Conservation (phyloP, 1,140 invertebrate species). For the Achatina immaculata region DNA sequence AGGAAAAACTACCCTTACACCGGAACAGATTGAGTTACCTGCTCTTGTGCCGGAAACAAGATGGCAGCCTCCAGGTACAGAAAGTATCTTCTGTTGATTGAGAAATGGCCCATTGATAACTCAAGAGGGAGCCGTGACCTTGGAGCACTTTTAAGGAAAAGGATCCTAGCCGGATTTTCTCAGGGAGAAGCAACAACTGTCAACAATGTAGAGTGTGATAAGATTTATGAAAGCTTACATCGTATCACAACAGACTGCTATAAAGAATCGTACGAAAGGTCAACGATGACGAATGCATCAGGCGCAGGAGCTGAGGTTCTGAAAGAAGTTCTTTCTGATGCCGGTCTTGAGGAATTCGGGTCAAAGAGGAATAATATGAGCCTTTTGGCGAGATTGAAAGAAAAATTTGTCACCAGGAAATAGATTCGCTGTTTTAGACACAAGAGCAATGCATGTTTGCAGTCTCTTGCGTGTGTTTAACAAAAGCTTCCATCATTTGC, state of each 20-base stretch:
- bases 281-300: neutral
- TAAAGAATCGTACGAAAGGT: neutral
- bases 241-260: neutral
- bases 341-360: neutral
- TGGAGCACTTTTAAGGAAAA: neutral
- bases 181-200: neutral
- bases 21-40: no score
- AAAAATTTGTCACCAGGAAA: neutral
- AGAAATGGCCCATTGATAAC: neutral
- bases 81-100: neutral
- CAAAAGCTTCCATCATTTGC: no score
- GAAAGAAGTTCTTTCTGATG: neutral
- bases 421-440: no score
- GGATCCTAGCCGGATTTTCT: neutral
- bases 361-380: neutral
- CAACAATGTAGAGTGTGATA: constrained; percentile 2
- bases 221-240: neutral
- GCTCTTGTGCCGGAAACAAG: neutral
- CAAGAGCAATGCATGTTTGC: no score
- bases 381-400: neutral
- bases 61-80: neutral
- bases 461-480: no score
- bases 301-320: neutral
- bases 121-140: neutral
- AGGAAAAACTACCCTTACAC: no score